Base-by-base conservation (phyloP, 1,140 invertebrate species). In the Whitmania pigra region DNA sequence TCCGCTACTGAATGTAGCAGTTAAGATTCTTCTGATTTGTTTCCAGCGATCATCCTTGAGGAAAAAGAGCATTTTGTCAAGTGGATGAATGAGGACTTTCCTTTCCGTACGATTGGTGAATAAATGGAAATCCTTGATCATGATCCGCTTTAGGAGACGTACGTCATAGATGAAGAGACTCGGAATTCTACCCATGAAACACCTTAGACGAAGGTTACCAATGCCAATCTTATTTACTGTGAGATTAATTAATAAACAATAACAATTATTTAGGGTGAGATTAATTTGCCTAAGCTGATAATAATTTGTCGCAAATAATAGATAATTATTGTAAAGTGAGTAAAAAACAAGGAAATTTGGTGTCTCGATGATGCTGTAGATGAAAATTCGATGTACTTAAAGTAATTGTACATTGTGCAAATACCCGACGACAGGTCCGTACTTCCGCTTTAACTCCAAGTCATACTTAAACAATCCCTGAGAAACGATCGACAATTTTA, bases 91-190 rank as follows among this genome's bases (percentile, higher is more conserved):
- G 11, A 63, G 11, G 57, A 22, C 57, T 7, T 22, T 63, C 22
- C 29, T 63, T 31, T 63, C 0, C 88, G 76, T 31, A 60, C 76
- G 55, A 53, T 77, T 75, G 15, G 71, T 63, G 40, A 77, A 76
- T 20, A 66, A 54, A 22, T 72, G 66, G 49, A 76, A 76, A n/a
- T 77, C 75, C 53, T 77, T 76, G 13, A 77, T 75, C 57, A 75
- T 53, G n/a, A 76, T 74, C 40, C 74, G 67, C 73, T 76, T 76
- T 2, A 77, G 53, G 27, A 77, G 67, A 20, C 71, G 73, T 11
- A 72, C n/a, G 63, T 77, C 76, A 49, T 49, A 66, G 3, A 75
- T 72, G 0, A 75, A 17, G 6, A 76, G 40, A 6, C 67, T 57
- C 43, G 75, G 75, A 49, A 66, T 71, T 54, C 70, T 54, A 20